Evolutionary conservation across 1,140 invertebrate genomes (phyloP), one percentile per base, ranked within the genome.

Genomic region (Ceratina australensis): DNA sequence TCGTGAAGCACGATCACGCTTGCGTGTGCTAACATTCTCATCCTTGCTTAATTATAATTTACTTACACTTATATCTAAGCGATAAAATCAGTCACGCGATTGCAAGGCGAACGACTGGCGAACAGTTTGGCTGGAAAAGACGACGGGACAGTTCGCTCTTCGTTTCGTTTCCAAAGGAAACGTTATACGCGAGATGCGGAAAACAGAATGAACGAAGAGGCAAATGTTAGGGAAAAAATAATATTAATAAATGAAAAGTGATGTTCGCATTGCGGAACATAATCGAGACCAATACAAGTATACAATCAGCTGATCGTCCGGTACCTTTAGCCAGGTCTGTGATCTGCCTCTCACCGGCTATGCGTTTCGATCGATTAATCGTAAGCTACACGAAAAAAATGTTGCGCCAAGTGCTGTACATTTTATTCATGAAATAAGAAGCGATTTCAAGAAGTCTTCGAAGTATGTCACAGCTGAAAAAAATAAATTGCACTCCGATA

Each of bases 11-110:
- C 33, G 33, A 22, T 49, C 47, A 22, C 47, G n/a, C 3, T 49
- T 28, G 49, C n/a, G n/a, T n/a, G 49, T 28, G 65, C 22, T 24
- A 50, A 54, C 50, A 50, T 12, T 68, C n/a, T 67, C 3, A 20
- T 52, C 18, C 10, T 28, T 56, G 47, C n/a, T 52, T 20, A 68
- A 68, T 20, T 20, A 7, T 54, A 54, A 13, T 16, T 20, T n/a
- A 52, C 13, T 42, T 42, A 42, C 33, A 42, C 65, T 54, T 68
- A 68, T 52, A 8, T 50, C 47, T 68, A 68, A 50, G 22, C 64
- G 8, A 22, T 50, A 64, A 64, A 47, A 47, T 64, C 63, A 64
- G 33, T 64, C 63, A 64, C 63, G 63, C n/a, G 63, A 42, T 56
- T n/a, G 18, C 54, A 22, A 56, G n/a, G 20, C 54, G 54, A 56